These are phyloP conservation scores for Tympanoctomys barrerae DNA, from an alignment of 2,797 vertebrate genomes.

Conservation along the genomic window DNA sequence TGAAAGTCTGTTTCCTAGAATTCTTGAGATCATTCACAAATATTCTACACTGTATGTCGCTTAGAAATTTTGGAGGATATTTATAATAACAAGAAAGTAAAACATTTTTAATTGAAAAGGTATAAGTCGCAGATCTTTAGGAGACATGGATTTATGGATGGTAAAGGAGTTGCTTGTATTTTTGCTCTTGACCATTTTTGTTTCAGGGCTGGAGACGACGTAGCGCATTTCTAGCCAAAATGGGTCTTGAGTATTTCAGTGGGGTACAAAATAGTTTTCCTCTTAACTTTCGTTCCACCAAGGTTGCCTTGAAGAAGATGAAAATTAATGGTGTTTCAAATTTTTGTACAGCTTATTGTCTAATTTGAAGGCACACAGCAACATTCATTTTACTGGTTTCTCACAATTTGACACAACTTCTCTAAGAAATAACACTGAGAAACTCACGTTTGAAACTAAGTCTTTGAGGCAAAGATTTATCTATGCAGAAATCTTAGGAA, in stretches of 20 bases:
- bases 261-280: conserved; percentile 12
- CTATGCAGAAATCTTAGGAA: conserved; percentile 1
- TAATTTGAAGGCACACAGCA: not conserved
- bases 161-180: not conserved
- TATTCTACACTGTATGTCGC: not conserved
- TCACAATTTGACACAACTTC: conserved; percentile 11
- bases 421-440: conserved; percentile 3
- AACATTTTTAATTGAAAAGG: not conserved
- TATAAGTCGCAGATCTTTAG: not conserved
- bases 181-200: not conserved
- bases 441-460: too few species aligned
- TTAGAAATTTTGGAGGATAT: not conserved
- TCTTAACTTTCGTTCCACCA: not conserved
- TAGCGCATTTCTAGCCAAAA: not conserved
- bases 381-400: not conserved
- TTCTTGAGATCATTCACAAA: not conserved
- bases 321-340: not conserved
- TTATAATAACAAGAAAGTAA: not conserved
- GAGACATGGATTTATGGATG: not conserved
- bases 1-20: not conserved
- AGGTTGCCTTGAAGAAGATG: conserved; percentile 6
- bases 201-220: not conserved
- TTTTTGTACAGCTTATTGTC: not conserved
- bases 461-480: conserved; percentile 6
- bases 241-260: not conserved